Percentiles rank a stretch among this genome's conserved stretches.
phyloP scores from a whole-genome alignment of 1,140 invertebrate species.

The Orussus abietinus region DNA sequence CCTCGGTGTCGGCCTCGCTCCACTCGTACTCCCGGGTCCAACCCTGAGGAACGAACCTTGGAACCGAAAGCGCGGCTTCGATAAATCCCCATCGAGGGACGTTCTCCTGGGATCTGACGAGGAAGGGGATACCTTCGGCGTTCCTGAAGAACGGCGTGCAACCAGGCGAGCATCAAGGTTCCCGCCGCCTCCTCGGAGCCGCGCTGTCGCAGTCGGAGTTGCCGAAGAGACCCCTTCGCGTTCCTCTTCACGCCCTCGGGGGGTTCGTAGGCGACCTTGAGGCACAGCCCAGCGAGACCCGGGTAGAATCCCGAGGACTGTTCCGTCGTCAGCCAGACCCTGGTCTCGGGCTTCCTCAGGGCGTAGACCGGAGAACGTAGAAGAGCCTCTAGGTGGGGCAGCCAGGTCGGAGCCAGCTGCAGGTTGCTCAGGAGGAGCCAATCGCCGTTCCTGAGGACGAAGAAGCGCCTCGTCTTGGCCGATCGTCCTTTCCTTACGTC shows the following conservation, averaged over 20 bases:
- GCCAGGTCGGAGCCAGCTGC: constrained; percentile 77
- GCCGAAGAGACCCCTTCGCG: constrained; percentile 50
- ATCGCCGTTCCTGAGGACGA: constrained; percentile 53
- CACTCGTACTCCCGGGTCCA: constrained; percentile 73
- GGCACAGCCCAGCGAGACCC: constrained; percentile 62
- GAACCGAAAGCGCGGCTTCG: no score
- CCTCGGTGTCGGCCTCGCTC: constrained; percentile 76
- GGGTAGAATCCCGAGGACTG: constrained; percentile 68
- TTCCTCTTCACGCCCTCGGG: constrained; percentile 62
- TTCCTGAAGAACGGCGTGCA: constrained; percentile 87
- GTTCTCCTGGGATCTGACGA: no score
- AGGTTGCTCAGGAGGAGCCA: constrained; percentile 87
- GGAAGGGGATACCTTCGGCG: constrained; percentile 79
- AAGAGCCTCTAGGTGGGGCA: constrained; percentile 65
- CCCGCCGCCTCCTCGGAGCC: constrained; percentile 47
- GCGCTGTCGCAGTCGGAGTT: constrained; percentile 38
- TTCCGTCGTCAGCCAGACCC: constrained; percentile 72
- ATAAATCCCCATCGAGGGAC: no score
- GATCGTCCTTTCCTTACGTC: no score
- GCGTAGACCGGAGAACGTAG: constrained; percentile 63
- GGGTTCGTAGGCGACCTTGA: constrained; percentile 86
- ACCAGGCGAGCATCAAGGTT: constrained; percentile 71
- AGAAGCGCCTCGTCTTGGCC: no score
- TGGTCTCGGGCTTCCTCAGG: constrained; percentile 57
- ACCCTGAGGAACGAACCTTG: constrained; percentile 52